Conservation (phyloP, 2,797 vertebrate genomes). For the Huso huso region DNA sequence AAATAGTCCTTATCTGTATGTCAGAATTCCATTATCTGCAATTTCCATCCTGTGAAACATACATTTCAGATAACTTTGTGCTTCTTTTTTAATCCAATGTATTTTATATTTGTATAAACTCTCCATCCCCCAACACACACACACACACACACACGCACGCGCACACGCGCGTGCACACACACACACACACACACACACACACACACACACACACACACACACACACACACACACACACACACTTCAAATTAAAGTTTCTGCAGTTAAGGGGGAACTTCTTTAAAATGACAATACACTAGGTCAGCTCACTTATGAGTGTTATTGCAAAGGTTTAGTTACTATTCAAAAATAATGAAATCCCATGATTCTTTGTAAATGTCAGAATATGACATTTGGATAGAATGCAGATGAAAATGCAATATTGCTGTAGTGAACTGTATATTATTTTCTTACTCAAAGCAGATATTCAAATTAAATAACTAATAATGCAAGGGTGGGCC, state of each 20-base stretch:
- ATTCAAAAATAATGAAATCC: slow-evolving; percentile 30
- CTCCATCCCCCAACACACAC: neutral
- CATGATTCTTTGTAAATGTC: slow-evolving; percentile 24
- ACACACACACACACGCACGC: slow-evolving; percentile 13
- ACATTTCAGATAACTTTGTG: no score
- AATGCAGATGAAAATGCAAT: slow-evolving; percentile 28
- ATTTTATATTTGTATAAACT: no score
- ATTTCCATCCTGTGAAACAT: no score
- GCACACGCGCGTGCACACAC: slow-evolving; percentile 14
- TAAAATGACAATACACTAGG: slow-evolving; percentile 14
- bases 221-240: slow-evolving; percentile 3
- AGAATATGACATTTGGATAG: slow-evolving; percentile 22
- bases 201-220: slow-evolving; percentile 20
- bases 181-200: slow-evolving; percentile 7
- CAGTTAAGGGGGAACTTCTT: slow-evolving; percentile 17
- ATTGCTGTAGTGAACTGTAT: slow-evolving; percentile 21
- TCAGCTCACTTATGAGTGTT: slow-evolving; percentile 21
- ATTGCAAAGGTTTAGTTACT: slow-evolving; percentile 23
- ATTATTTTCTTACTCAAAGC: slow-evolving; percentile 20
- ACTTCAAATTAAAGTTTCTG: slow-evolving; percentile 14
- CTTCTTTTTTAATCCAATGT: no score
- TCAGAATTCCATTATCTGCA: no score
- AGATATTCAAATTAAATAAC: slow-evolving; percentile 26
- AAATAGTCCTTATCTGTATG: no score
- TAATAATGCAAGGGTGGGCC: slow-evolving; percentile 17